These are phyloP conservation scores for Tetraneura akinire DNA, from an alignment of 1,140 invertebrate genomes.

Conservation along the genomic window DNA sequence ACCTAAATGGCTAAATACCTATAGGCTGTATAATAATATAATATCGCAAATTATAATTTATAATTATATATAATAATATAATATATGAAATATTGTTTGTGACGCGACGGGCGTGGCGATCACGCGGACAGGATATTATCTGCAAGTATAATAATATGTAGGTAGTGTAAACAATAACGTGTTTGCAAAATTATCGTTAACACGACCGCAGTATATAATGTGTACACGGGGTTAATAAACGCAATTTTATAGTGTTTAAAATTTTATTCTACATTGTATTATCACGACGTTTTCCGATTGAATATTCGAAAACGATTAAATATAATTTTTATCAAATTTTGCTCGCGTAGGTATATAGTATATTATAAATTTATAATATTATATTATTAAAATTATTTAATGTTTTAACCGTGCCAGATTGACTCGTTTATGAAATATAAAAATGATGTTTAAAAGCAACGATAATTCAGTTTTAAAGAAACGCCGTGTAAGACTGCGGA, in stretches of 20 bases:
- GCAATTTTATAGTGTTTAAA: too few species aligned
- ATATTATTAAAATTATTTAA: too few species aligned
- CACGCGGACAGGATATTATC: background rate
- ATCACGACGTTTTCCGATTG: too few species aligned
- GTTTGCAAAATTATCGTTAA: conserved; percentile 11
- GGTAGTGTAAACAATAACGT: background rate
- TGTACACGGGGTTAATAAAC: background rate
- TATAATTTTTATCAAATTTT: too few species aligned
- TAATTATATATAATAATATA: too few species aligned
- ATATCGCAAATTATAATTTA: too few species aligned
- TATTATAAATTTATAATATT: background rate
- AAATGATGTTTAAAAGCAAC: conserved; percentile 34
- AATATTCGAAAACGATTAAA: background rate
- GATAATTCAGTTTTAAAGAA: conserved; percentile 38
- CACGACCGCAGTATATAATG: background rate
- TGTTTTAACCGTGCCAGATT: too few species aligned
- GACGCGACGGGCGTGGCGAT: background rate
- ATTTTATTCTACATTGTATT: too few species aligned
- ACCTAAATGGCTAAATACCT: too few species aligned
- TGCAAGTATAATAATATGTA: too few species aligned
- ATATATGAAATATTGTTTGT: too few species aligned
- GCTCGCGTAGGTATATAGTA: background rate
- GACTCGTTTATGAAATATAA: conserved; percentile 21
- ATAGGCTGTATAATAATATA: too few species aligned
- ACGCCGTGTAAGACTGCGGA: background rate